Conservation (phyloP, 2,888 invertebrate species). For the Alitta virens region DNA sequence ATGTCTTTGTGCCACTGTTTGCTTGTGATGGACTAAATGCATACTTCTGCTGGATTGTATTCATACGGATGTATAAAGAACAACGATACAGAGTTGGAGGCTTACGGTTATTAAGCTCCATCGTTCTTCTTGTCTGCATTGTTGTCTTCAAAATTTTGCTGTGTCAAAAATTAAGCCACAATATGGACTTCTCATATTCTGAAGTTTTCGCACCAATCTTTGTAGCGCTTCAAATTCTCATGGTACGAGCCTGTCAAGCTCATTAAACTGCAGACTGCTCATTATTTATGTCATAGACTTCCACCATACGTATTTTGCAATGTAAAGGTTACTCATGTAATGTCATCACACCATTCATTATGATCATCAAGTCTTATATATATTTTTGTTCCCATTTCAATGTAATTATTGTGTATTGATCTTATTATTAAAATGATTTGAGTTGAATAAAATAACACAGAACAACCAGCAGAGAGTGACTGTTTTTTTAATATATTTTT, state of each 20-base stretch:
- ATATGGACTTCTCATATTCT: slow-evolving; percentile 79
- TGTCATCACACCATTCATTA: no score
- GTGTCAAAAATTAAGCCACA: slow-evolving; percentile 81
- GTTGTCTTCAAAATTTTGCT: slow-evolving; percentile 89
- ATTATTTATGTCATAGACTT: no score
- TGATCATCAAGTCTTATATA: no score
- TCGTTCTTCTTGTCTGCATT: slow-evolving; percentile 76
- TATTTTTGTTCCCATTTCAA: no score
- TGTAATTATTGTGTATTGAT: no score
- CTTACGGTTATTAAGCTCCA: slow-evolving; percentile 77
- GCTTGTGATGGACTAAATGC: slow-evolving; percentile 87
- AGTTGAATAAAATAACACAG: no score
- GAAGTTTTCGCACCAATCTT: slow-evolving; percentile 91
- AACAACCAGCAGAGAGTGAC: no score
- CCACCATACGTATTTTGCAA: no score
- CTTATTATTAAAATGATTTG: no score
- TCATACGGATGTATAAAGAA: slow-evolving; percentile 85
- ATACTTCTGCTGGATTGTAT: slow-evolving; percentile 92
- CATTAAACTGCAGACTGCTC: slow-evolving; percentile 58
- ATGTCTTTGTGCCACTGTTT: slow-evolving; percentile 86
- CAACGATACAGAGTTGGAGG: slow-evolving; percentile 69
- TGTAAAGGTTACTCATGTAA: no score
- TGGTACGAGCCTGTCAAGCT: slow-evolving; percentile 88
- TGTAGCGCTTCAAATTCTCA: slow-evolving; percentile 82
- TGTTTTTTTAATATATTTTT: no score